Base-by-base conservation (phyloP, 1,140 invertebrate species). In the Drosophila arizonae region DNA sequence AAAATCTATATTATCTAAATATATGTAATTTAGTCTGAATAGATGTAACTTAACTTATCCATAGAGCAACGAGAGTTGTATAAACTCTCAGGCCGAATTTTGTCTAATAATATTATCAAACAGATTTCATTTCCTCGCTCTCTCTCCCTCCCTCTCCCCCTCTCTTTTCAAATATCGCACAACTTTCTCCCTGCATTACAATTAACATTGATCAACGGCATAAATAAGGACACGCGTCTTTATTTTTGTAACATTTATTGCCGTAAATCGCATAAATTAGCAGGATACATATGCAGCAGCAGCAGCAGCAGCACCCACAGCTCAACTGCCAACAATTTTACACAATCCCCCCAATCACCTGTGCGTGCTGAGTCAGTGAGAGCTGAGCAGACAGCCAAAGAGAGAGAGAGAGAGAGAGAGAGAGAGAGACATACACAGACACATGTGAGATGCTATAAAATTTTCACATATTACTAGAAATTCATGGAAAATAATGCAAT, bases 401-500 rank as follows among this genome's bases (percentile, higher is more conserved):
- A 3, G 1, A 24, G 3, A 24, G 1, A 24, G 21, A 24, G 21
- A 24, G 21, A 0, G 1, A 24, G 3, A 2, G 21, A 24, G 21
- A 24, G 21, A 24, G 21, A 2, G 21, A 24, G 21, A 24, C n/a
- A 17, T 4, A 45, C 43, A 17, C n/a, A 45, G 26, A 54, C 66
- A 65, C 61, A 71, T 58, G 56, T 68, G 64, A 56, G 60, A 33
- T 8, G 74, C 72, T 72, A 86, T 82, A 90, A 80, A 78, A 90
- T 72, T 74, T 81, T 68, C 77, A 76, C 75, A 86, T 87, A 77
- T 80, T 74, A 80, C 87, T 90, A 79, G 87, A 84, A 79, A 90
- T 90, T 90, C 87, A 90, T 90, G 84, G 80, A 84, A 88, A 74
- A 84, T 81, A 79, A 88, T 90, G 88, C 88, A 90, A 90, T 90